Conservation (phyloP, 2,888 invertebrate species). For the Ephialtes manifestator region DNA sequence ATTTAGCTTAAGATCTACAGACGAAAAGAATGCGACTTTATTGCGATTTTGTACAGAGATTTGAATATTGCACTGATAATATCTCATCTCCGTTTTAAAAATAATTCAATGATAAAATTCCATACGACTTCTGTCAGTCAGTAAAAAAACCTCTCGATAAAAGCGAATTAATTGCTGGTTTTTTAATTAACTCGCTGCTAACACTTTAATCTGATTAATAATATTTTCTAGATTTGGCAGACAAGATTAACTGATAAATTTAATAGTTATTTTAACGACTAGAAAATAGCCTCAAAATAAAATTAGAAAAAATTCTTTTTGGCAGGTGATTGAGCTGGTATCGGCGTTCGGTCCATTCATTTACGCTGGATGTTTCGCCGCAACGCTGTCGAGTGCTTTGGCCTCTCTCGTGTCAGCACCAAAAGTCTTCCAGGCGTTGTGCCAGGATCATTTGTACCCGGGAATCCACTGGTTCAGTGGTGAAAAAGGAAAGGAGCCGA, state of each 20-base stretch:
- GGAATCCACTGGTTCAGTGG: conserved; percentile 96
- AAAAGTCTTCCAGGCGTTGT: conserved; percentile 97
- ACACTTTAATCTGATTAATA: neutral
- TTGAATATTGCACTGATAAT: too few species aligned
- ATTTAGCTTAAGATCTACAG: too few species aligned
- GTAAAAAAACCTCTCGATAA: too few species aligned
- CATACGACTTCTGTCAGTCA: neutral
- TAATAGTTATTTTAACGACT: neutral
- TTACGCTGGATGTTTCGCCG: conserved; percentile 98
- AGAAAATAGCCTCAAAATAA: neutral
- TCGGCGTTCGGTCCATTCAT: conserved; percentile 96
- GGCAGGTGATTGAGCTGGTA: conserved; percentile 94
- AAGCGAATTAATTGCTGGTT: too few species aligned
- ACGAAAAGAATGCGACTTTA: too few species aligned
- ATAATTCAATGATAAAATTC: too few species aligned
- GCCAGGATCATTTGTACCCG: conserved; percentile 97
- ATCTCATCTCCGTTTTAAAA: too few species aligned
- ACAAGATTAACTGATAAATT: neutral
- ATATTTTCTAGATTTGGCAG: neutral
- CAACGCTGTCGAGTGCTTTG: conserved; percentile 97
- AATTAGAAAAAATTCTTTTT: neutral
- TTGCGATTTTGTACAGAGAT: too few species aligned
- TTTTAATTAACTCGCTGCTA: too few species aligned
- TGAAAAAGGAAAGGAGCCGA: conserved; percentile 94
- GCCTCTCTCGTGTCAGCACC: conserved; percentile 99